A percentile compares a stretch with the other conserved stretches of the same genome.
These are phyloP conservation scores for Saccopteryx leptura DNA, from an alignment of 2,113 vertebrate genomes.

Conservation along the genomic window DNA sequence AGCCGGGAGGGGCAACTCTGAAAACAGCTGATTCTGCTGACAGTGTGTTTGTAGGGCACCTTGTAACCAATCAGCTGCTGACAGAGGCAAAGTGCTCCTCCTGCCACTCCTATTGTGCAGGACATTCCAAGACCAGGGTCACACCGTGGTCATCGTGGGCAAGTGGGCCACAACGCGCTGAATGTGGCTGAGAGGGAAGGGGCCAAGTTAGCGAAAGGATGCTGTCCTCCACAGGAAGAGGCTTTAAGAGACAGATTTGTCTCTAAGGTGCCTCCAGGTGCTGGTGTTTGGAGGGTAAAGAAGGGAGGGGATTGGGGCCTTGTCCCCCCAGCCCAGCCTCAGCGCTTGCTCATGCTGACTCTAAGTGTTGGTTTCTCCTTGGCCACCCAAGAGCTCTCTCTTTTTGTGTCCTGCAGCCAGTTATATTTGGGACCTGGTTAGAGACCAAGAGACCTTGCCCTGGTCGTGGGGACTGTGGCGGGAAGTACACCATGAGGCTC, in stretches of 20 bases:
- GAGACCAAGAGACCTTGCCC: neutral
- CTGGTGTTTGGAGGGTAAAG: neutral
- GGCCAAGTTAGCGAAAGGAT: neutral
- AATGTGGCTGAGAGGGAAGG: neutral
- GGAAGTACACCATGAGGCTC: neutral
- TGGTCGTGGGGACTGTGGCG: neutral
- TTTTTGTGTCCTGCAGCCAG: neutral
- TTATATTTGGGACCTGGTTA: neutral
- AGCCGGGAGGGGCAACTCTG: constrained; percentile 90
- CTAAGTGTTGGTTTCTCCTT: neutral
- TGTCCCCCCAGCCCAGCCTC: neutral
- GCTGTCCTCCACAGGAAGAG: constrained; percentile 16
- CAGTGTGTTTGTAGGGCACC: constrained; percentile 94
- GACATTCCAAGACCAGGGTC: constrained; percentile 92
- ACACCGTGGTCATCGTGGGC: constrained; percentile 88
- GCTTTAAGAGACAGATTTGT: neutral
- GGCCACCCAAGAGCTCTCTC: neutral
- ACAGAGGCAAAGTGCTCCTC: constrained; percentile 87
- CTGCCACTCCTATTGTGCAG: constrained; percentile 86
- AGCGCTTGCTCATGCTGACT: neutral
- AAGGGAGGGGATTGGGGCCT: fast-evolving
- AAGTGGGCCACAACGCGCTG: constrained; percentile 56
- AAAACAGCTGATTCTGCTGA: constrained; percentile 99
- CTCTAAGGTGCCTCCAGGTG: neutral
- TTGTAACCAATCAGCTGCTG: constrained; percentile 94